Base-by-base conservation (phyloP, 64 coral and sea anemone genomes). In the Actinia equina region DNA sequence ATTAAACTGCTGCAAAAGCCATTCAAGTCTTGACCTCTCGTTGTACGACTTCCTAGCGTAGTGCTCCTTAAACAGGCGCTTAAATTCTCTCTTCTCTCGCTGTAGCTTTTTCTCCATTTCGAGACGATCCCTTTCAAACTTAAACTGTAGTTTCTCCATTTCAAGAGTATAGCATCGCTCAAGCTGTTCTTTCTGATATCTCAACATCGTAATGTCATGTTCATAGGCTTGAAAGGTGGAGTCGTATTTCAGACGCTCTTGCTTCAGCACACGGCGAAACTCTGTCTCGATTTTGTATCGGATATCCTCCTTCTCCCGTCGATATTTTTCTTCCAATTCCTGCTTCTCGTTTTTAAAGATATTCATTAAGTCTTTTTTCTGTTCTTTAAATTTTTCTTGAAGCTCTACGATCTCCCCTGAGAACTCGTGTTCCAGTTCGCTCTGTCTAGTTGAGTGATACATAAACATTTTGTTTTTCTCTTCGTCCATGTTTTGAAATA, bases 301-400 rank as follows among this genome's bases (percentile, higher is more conserved):
- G 77, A 99, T 90, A 27, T 99, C 97, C 26, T 95, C 93, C 59
- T 95, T 99, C 78, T 99, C 97, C 61, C 87, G 87, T 14, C 82
- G 59, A 52, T 89, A 92, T 23, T 83, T 89, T 10, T 90, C 83
- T 41, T 99, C 97, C 37, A 95, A 86, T 44, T 85, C 81, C 18
- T 89, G 84, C 55, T 99, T 99, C 52, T 99, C 97, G 10, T 81
- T 85, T 86, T 87, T 99, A 62, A 99, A 99, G 20, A 99, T 99
- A 22, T 83, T 84, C 97, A 99, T 99, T 71, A 99, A 86, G 59
- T 99, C 97, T n/a, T 91, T 99, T 82, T 99, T 99, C 85, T 99
- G 97, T 54, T 94, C 51, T 54, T 94, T 95, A 80, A 99, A 99
- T 22, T 93, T 87, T 45, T 99, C 87, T 27, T 99, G 93, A 91